These are phyloP conservation scores for Stictonetta naevosa DNA, from an alignment of 2,113 vertebrate species.

Conservation along the genomic window DNA sequence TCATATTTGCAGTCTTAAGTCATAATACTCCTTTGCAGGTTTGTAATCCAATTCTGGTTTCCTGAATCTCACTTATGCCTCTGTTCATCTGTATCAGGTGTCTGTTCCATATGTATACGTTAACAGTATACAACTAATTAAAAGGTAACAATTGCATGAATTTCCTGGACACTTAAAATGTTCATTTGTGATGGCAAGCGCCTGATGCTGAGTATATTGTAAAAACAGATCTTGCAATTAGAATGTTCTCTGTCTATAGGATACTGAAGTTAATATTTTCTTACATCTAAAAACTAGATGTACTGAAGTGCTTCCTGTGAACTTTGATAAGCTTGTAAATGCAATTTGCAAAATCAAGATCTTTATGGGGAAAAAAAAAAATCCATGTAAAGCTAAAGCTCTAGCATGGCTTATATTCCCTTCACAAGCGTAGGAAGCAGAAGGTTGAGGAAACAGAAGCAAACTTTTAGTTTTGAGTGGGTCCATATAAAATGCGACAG, in stretches of 20 bases:
- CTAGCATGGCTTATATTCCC: neutral
- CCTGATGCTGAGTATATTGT: neutral
- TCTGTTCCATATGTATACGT: neutral
- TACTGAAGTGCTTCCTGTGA: neutral
- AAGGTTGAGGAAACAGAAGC: neutral
- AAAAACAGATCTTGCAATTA: neutral
- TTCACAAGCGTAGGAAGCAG: neutral
- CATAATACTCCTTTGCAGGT: neutral
- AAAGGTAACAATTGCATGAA: neutral
- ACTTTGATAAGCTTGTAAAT: neutral
- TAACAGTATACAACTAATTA: neutral
- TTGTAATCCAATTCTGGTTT: neutral
- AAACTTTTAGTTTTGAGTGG: neutral
- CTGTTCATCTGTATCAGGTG: neutral
- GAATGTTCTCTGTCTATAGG: neutral
- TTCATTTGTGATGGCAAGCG: neutral
- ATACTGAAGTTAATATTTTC: neutral
- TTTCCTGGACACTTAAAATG: neutral
- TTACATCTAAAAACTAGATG: neutral
- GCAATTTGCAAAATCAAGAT: neutral
- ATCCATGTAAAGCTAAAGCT: neutral
- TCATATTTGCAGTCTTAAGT: neutral
- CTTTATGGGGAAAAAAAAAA: neutral
- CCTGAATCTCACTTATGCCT: neutral
- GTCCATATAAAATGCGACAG: neutral